A percentile compares a stretch with the other conserved stretches of the same genome.
These are phyloP conservation scores for Grammomys dolichurus DNA, from an alignment of 2,113 vertebrate genomes.

Conservation along the genomic window DNA sequence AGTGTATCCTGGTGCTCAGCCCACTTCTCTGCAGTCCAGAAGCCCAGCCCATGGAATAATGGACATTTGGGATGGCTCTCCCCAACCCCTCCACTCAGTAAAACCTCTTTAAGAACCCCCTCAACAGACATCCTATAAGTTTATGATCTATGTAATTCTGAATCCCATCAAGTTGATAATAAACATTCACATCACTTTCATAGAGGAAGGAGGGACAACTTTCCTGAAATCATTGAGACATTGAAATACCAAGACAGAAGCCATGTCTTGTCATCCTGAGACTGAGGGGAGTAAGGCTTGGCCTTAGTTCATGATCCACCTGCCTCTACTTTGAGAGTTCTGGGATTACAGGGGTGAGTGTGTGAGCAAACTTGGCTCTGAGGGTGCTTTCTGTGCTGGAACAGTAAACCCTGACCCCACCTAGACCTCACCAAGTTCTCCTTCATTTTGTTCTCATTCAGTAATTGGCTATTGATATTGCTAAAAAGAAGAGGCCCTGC, in stretches of 20 bases:
- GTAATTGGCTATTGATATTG: background rate
- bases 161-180: background rate
- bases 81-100: background rate
- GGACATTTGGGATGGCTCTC: background rate
- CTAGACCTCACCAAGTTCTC: background rate
- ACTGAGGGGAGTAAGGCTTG: background rate
- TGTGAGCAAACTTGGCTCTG: too few relatives aligned
- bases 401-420: background rate
- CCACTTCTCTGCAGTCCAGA: background rate
- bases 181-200: background rate
- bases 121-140: background rate
- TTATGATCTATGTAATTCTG: background rate
- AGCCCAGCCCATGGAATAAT: background rate
- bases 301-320: background rate
- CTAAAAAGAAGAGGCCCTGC: background rate
- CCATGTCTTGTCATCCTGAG: accelerated
- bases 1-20: too few relatives aligned
- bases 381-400: background rate
- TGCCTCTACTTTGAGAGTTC: background rate
- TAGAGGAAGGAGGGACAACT: background rate
- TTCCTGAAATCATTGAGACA: background rate
- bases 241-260: background rate
- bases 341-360: background rate
- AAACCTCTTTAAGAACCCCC: background rate
- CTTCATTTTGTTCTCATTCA: background rate